Base-by-base conservation (phyloP, 2,888 invertebrate species). In the Athalia cordata region DNA sequence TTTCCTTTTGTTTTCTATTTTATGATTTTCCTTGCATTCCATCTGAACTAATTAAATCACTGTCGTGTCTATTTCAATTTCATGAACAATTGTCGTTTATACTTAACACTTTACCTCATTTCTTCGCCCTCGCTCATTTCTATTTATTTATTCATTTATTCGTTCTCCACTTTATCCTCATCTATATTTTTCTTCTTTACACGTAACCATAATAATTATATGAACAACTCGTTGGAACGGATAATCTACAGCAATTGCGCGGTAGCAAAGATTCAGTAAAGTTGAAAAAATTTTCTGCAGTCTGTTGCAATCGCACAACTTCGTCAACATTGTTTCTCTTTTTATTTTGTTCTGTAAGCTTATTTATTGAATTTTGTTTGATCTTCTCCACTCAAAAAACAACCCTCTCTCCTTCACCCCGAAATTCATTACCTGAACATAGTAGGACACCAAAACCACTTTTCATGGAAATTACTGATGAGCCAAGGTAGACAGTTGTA, bases 41-140 rank as follows among this genome's bases (percentile, higher is more conserved):
- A 83, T 82, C 81, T 86, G 85, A 88, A 86, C 87, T 87, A 87
- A 86, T 85, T 47, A 85, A 87, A 87, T 87, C 86, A 87, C 86
- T 86, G 85, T 86, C 82, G 84, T 84, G 85, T 86, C 87, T 87
- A 86, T 85, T 83, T 77, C 77, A 61, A 70, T 82, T 82, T 84
- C 81, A 84, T 84, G 86, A 87, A 86, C 86, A 29, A 29, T 87
- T 82, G 81, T 87, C 82, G 85, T 85, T 67, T 67, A 29, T 29
- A 49, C 13, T 67, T 52, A 67, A 47, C 67, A 67, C 49, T 67
- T 52, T 49, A 15, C 29, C 49, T 64, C 1, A 64, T 43, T 64
- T 57, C 11, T 13, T 61, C 66, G n/a, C 66, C 15, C 3, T 57
- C 13, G 9, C 43, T 29, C 8, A 52, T n/a, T 61, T 4, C 52